Evolutionary conservation across 2,113 vertebrate species (phyloP).

Genomic region (Anolis sagrei): DNA sequence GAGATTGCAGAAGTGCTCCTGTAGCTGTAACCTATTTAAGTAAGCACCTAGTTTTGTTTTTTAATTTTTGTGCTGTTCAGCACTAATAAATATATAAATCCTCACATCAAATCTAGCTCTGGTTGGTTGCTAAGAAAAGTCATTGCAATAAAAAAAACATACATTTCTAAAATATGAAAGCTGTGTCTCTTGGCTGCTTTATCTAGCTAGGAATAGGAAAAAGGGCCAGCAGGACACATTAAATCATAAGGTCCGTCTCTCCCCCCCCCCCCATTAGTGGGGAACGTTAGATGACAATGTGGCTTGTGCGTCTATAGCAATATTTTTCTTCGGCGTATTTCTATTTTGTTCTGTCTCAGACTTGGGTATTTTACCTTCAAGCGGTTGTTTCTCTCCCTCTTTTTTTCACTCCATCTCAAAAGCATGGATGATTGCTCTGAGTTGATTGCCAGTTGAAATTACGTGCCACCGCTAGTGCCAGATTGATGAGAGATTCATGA

Average conservation of each 20-base stretch:
- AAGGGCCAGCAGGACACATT: not conserved
- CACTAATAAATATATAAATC: not conserved
- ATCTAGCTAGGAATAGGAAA: not conserved
- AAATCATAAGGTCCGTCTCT: not conserved
- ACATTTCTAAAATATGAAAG: not conserved
- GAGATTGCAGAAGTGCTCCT: not conserved
- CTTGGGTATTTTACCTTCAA: constrained; percentile 5
- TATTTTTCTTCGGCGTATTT: not conserved
- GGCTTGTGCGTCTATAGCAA: not conserved
- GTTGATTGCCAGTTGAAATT: not conserved
- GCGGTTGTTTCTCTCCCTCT: not conserved
- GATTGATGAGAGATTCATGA: constrained; percentile 61
- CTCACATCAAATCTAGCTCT: not conserved
- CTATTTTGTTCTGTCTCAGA: not conserved
- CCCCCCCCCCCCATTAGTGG: not conserved
- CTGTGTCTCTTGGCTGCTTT: not conserved
- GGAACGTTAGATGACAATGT: not conserved
- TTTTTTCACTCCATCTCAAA: constrained; percentile 1
- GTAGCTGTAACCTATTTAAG: not conserved
- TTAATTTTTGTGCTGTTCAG: not conserved
- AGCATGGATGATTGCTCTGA: constrained; percentile 2
- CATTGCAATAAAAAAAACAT: not conserved
- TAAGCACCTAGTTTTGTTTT: not conserved
- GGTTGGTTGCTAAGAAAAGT: constrained; percentile 10
- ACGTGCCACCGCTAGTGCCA: constrained; percentile 62